These are phyloP conservation scores for Orchestes rusci DNA, from an alignment of 2,888 invertebrate species.

Conservation along the genomic window DNA sequence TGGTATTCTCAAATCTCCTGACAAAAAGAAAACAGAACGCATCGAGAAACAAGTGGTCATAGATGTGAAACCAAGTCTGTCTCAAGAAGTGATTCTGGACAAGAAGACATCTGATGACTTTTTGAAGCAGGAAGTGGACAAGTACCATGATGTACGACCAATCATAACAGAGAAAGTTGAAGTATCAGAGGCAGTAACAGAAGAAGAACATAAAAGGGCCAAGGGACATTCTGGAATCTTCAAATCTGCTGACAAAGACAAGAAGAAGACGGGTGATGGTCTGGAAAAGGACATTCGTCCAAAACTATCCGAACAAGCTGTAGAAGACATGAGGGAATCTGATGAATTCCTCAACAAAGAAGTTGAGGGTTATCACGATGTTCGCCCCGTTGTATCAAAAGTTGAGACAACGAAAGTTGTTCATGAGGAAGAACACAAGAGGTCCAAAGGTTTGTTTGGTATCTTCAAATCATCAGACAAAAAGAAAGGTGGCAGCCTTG, in stretches of 20 bases:
- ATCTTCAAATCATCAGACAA: conserved; percentile 21
- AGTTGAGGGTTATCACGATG: conserved; percentile 29
- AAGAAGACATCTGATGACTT: conserved; percentile 13
- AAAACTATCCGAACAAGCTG: conserved; percentile 4
- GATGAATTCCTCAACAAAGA: conserved; percentile 26
- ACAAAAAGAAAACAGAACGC: conserved; percentile 14
- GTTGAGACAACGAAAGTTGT: conserved; percentile 17
- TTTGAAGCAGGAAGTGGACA: conserved; percentile 17
- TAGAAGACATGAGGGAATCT: conserved; percentile 19
- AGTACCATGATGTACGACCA: conserved; percentile 20
- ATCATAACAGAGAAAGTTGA: conserved; percentile 11
- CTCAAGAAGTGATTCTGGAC: conserved; percentile 7
- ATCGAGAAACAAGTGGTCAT: conserved; percentile 17
- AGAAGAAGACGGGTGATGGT: conserved; percentile 9
- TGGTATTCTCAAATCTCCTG: conserved; percentile 14
- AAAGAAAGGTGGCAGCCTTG: conserved; percentile 9
- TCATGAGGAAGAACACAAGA: conserved; percentile 20
- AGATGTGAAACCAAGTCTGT: conserved; percentile 4
- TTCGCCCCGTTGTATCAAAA: conserved; percentile 15
- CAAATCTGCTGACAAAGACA: conserved; percentile 13
- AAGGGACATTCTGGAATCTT: conserved; percentile 5
- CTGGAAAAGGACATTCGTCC: conserved; percentile 18
- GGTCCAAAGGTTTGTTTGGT: conserved; percentile 20
- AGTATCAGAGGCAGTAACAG: conserved; percentile 9
- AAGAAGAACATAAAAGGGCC: conserved; percentile 3